Base-by-base conservation (phyloP, 2,113 vertebrate genomes). In the Sphaerodactylus townsendi region DNA sequence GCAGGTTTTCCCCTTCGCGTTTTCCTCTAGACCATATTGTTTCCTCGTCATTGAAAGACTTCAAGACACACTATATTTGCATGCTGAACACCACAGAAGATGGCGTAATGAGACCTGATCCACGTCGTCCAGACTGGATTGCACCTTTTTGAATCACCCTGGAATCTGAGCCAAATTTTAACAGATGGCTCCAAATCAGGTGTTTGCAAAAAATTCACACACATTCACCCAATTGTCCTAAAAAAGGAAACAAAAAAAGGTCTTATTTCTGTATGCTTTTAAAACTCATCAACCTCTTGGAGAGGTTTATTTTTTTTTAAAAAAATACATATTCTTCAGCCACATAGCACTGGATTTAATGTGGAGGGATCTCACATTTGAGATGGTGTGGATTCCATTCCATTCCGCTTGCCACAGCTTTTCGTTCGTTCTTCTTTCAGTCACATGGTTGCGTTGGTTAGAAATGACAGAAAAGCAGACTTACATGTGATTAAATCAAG, bases 121-220 rank as follows among this genome's bases (percentile, higher is more conserved):
- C 77, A 3, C 80, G 86, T 89, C 89, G 14, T 80, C 92, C 59
- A 77, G 76, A 92, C 75, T 65, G 81, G 92, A 76, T 81, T 13
- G 10, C 75, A 19, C 72, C 86, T 91, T 82, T 89, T 90, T 83
- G 89, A 89, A 92, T 90, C 92, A 89, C 69, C 89, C 84, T 88
- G 68, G 74, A 86, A 83, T 85, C 72, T 86, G 90, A 87, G 88
- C 78, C 84, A 82, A 82, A 65, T 89, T 89, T 88, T 83, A 78
- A 90, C 87, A 94, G 91, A 93, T 90, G 93, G 91, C 85, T 91
- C 76, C 79, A 91, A 90, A 94, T 92, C 92, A 92, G 92, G 89
- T 94, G 90, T 89, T 90, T 87, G 77, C 59, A 79, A 88, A 79
- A 88, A 91, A 89, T 87, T 39, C 75, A 39, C 64, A 68, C 17